Base-by-base conservation (phyloP, 1,140 invertebrate genomes). In the Leptestheria dahalacensis region DNA sequence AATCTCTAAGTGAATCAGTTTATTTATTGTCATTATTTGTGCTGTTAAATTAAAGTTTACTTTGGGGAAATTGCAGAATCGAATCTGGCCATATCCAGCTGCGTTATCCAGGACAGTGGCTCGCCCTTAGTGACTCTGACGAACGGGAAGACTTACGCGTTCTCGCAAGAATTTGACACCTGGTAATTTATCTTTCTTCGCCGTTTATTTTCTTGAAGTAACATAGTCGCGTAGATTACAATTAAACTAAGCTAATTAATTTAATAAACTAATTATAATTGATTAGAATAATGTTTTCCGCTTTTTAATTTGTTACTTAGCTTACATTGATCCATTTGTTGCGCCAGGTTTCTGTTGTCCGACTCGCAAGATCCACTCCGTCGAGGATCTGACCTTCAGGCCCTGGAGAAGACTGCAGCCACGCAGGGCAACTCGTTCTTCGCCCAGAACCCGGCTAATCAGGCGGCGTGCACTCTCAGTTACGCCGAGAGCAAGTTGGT, bases 401-500 rank as follows among this genome's bases (percentile, higher is more conserved):
- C 26, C 26, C 26, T 55, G 26, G n/a, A 26, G 12, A 55, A 20
- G 21, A n/a, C 20, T 6, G 12, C 15, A 12, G 25, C 11, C 33
- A 28, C 25, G 6, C 3, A 26, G 6, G 53, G 26, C 26, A 55
- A 29, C 18, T 33, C 26, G 33, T 29, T 26, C n/a, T 29, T 33
- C 2, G 53, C 33, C 2, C 26, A 29, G n/a, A 55, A 55, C 18
- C 26, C 15, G 21, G 53, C 21, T 18, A 20, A 25, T 68, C 6
- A 67, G 72, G 61, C 67, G 71, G 62, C 64, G 0, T 72, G 72
- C 26, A 82, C 80, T 1, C 67, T 86, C 21, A 83, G 81, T 59
- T 87, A 86, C 70, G 74, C 91, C 23, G 87, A 91, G 69, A 78
- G 79, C 64, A 87, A 91, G 68, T 69, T 91, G 54, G 74, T 82